These are phyloP conservation scores for Cariama cristata DNA, from an alignment of 2,113 vertebrate species.

Conservation along the genomic window DNA sequence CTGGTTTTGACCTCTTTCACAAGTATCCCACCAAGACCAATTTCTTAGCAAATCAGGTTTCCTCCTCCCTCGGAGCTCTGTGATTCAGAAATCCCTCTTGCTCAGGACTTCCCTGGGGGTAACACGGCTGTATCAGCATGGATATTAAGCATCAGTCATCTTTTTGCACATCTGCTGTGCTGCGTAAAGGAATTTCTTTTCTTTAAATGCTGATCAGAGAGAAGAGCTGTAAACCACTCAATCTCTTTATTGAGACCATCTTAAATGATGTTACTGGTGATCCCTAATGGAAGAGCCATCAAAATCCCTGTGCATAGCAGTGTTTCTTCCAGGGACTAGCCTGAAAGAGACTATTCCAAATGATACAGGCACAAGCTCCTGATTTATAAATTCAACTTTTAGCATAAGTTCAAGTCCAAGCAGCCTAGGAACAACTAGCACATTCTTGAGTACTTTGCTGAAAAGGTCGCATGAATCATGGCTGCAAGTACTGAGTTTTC, in stretches of 20 bases:
- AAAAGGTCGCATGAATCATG: neutral
- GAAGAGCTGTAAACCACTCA: neutral
- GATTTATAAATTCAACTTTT: neutral
- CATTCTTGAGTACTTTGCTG: neutral
- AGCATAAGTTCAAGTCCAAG: neutral
- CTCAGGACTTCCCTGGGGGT: neutral
- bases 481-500: neutral
- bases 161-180: neutral
- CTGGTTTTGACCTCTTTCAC: neutral
- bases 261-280: neutral
- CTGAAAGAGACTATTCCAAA: neutral
- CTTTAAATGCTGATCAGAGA: neutral
- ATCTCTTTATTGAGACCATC: neutral
- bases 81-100: neutral
- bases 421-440: neutral
- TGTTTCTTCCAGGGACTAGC: neutral
- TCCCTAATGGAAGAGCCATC: neutral
- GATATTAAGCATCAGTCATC: neutral
- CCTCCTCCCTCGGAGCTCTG: neutral
- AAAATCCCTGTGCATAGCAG: neutral
- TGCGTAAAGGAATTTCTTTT: neutral
- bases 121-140: neutral
- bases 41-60: neutral
- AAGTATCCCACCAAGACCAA: neutral
- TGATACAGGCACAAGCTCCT: neutral